Base-by-base conservation (phyloP, 1,140 invertebrate species). In the Plodia interpunctella region DNA sequence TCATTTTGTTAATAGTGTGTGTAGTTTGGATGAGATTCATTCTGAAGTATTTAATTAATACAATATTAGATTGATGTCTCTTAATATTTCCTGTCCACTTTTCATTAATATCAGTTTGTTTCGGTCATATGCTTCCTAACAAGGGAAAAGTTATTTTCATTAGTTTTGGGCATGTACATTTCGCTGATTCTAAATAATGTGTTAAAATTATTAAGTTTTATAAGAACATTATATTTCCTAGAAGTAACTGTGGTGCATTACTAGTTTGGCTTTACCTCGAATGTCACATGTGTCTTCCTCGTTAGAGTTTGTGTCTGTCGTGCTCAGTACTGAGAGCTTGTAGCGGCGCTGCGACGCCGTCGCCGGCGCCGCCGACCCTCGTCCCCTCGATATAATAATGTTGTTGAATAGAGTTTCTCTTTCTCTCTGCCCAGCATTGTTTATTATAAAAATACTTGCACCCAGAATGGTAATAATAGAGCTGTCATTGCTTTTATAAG, bases 401-500 rank as follows among this genome's bases (percentile, higher is more conserved):
- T 44, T 44, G 38, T 44, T 17, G 1, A 15, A n/a, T 44, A 44
- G 13, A 17, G 38, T 15, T 10, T 17, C 61, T 81, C 72, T 82
- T 73, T 87, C 76, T 88, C 76, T 83, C 76, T 78, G 78, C 79
- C 80, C 53, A 65, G 78, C 71, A 75, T 75, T 77, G 72, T 77
- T 74, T 74, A 60, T 60, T 49, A 66, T 67, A 72, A 69, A 73
- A 83, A 73, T 77, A 80, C 73, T 68, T 85, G 85, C 87, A 89
- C 83, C 74, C 84, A 82, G 77, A 83, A 82, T 86, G 76, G 78
- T 80, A 84, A 89, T 89, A 89, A 89, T 89, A 89, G 87, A 88
- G 87, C 87, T 89, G 87, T 89, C 87, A 83, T 75, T 86, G 87
- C 87, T 89, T 89, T 84, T 80, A 85, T 88, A 87, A 85, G 72